Conservation (phyloP, 2,797 vertebrate species). For the Thunnus albacares region DNA sequence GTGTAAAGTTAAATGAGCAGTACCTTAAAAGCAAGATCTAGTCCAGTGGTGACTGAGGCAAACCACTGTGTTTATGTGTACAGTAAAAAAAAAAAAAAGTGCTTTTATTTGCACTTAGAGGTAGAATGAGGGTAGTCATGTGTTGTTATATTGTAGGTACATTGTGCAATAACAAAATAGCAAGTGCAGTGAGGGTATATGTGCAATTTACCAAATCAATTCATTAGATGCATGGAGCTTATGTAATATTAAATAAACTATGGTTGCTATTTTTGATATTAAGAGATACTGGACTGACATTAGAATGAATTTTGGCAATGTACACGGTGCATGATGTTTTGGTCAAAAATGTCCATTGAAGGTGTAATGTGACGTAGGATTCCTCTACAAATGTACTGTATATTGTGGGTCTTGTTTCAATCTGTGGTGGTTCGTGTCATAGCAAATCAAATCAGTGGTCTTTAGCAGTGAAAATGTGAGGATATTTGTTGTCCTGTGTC, state of each 20-base stretch:
- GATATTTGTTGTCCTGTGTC: slow-evolving; percentile 23
- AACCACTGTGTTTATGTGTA: slow-evolving; percentile 67
- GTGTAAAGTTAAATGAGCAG: slow-evolving; percentile 38
- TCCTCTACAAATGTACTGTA: slow-evolving; percentile 7
- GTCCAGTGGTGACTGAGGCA: slow-evolving; percentile 61
- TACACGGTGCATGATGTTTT: slow-evolving; percentile 50
- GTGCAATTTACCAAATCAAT: slow-evolving; percentile 66
- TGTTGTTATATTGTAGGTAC: slow-evolving; percentile 38
- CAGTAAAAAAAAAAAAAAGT: slow-evolving; percentile 6
- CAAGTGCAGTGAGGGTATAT: slow-evolving; percentile 52
- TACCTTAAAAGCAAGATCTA: slow-evolving; percentile 37
- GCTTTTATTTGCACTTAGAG: slow-evolving; percentile 56
- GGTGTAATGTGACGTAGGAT: slow-evolving; percentile 18
- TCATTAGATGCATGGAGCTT: slow-evolving; percentile 53
- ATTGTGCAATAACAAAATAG: slow-evolving; percentile 73
- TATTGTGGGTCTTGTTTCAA: slow-evolving; percentile 13
- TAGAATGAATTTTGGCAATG: slow-evolving; percentile 18
- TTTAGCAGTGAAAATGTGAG: slow-evolving; percentile 18
- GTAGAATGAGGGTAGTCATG: slow-evolving; percentile 43
- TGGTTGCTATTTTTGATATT: slow-evolving; percentile 67
- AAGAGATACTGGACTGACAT: slow-evolving; percentile 1
- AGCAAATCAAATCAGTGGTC: slow-evolving; percentile 12
- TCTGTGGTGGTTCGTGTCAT: slow-evolving; percentile 27
- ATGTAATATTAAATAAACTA: slow-evolving; percentile 22
- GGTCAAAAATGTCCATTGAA: slow-evolving; percentile 18